phyloP scores from a whole-genome alignment of 2,888 invertebrate species.

The Cosmia trapezina region DNA sequence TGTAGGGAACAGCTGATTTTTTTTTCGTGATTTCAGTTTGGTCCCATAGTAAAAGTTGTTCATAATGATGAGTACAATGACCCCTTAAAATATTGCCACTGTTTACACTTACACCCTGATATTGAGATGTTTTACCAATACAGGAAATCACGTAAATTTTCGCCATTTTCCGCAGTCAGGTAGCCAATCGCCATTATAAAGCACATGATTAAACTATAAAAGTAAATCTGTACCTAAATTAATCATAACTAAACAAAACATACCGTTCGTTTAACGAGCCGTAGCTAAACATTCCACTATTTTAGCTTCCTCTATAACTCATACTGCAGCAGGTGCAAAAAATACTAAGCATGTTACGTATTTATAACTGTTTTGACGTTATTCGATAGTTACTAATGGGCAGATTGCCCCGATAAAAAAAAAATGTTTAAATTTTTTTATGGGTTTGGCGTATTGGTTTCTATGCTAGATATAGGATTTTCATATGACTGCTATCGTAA shows the following conservation, averaged over 20 bases:
- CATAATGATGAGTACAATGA: too few relatives aligned
- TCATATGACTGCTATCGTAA: neutral
- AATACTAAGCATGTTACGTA: constrained; percentile 28
- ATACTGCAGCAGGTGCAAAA: constrained; percentile 52
- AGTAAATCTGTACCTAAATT: constrained; percentile 13
- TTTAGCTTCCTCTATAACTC: constrained; percentile 46
- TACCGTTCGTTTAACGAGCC: constrained; percentile 35
- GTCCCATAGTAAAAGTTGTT: too few relatives aligned
- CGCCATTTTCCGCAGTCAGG: neutral
- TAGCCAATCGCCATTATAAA: neutral
- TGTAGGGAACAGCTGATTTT: too few relatives aligned
- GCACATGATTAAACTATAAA: constrained; percentile 4
- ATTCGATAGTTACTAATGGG: constrained; percentile 32
- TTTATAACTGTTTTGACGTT: constrained; percentile 53
- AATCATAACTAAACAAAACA: constrained; percentile 30
- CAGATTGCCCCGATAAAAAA: constrained; percentile 23
- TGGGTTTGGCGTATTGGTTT: neutral
- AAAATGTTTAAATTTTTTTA: constrained; percentile 17
- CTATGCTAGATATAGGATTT: neutral
- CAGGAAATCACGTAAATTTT: neutral
- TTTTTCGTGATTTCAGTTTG: too few relatives aligned
- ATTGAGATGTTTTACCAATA: too few relatives aligned
- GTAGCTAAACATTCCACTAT: constrained; percentile 43
- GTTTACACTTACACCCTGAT: too few relatives aligned
- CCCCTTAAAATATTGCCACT: too few relatives aligned